Evolutionary conservation across 2,888 invertebrate genomes (phyloP).

Genomic region (Acronicta leporina): DNA sequence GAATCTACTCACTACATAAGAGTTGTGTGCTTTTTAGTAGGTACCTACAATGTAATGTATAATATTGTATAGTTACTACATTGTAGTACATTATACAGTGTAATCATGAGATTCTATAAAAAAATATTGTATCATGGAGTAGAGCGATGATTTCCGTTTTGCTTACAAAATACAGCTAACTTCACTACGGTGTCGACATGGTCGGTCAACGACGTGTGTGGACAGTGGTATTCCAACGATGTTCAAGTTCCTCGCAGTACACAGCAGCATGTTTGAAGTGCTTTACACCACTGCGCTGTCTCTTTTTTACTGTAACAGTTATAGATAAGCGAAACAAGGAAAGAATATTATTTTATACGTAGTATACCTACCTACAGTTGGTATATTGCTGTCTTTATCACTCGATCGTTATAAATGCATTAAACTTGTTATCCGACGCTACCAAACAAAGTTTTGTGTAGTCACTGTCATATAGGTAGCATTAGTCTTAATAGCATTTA

Average conservation of each 20-base stretch:
- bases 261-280: slow-evolving; percentile 11
- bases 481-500: not conserved
- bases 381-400: slow-evolving; percentile 37
- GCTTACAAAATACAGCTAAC: slow-evolving; percentile 14
- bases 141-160: not conserved
- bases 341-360: slow-evolving; percentile 12
- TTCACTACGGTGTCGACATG: slow-evolving; percentile 38
- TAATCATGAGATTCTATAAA: too few species aligned
- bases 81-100: too few species aligned
- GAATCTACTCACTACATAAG: too few species aligned
- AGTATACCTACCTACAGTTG: slow-evolving; percentile 3
- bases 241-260: slow-evolving; percentile 24
- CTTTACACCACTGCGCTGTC: slow-evolving; percentile 13
- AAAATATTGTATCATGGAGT: too few species aligned
- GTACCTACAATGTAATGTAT: too few species aligned
- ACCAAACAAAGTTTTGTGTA: slow-evolving; percentile 38
- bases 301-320: slow-evolving; percentile 17
- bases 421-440: slow-evolving; percentile 7
- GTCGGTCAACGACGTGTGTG: slow-evolving; percentile 47
- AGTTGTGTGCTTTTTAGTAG: too few species aligned
- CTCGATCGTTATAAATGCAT: slow-evolving; percentile 19
- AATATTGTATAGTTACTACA: too few species aligned
- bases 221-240: slow-evolving; percentile 10
- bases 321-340: slow-evolving; percentile 38
- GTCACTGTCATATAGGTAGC: slow-evolving; percentile 2